A percentile compares a stretch with the other conserved stretches of the same genome.
Evolutionary conservation across 2,888 invertebrate species (phyloP).

Genomic region (Hydriomena furcata): DNA sequence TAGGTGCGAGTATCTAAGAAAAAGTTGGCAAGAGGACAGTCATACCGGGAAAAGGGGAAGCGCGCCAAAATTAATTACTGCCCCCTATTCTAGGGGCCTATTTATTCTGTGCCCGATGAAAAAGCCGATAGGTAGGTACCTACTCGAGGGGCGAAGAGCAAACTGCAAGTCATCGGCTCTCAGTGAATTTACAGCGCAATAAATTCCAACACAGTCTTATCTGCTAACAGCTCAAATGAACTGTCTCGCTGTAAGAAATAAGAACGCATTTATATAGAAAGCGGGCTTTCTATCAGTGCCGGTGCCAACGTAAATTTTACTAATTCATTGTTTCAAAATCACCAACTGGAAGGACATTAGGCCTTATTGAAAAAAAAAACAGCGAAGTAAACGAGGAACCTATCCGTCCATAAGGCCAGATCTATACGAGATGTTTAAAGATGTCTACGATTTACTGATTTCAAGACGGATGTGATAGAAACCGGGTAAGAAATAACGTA

Average conservation of each 20-base stretch:
- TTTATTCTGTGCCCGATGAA: conserved; percentile 41
- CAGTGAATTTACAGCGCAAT: conserved; percentile 71
- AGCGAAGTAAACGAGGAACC: no score
- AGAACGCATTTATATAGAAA: conserved; percentile 18
- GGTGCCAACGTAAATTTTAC: neutral
- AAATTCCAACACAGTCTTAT: conserved; percentile 72
- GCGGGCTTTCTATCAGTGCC: conserved; percentile 1
- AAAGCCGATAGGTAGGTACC: no score
- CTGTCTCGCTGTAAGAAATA: conserved; percentile 60
- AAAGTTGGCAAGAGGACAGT: conserved; percentile 45
- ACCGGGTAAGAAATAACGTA: conserved; percentile 20
- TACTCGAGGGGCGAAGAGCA: conserved; percentile 50
- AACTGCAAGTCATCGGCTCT: conserved; percentile 71
- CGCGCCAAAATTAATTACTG: conserved; percentile 77
- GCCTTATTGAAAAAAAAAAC: no score
- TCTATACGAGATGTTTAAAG: neutral
- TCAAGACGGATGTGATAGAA: conserved; percentile 1
- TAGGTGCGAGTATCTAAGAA: neutral
- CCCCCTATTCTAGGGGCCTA: conserved; percentile 47
- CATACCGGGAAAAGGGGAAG: conserved; percentile 59
- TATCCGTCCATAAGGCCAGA: no score
- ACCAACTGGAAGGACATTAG: no score
- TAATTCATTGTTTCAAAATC: neutral
- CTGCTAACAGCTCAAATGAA: conserved; percentile 75
- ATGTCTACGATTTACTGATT: neutral